These are phyloP conservation scores for Forbesichthys agassizii DNA, from an alignment of 2,113 vertebrate genomes.

Conservation along the genomic window DNA sequence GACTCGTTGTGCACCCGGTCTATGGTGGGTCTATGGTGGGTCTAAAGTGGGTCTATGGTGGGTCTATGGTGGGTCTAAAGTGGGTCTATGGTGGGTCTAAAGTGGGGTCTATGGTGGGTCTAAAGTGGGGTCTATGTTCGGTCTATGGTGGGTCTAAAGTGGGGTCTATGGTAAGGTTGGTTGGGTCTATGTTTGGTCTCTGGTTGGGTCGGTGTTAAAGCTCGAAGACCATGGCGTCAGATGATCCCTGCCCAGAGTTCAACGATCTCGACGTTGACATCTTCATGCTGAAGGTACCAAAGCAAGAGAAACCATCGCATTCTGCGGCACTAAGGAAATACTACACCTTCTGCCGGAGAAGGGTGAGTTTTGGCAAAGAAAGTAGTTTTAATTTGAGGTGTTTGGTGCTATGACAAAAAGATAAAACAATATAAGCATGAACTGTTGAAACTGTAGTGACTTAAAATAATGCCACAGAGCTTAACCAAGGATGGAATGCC, in stretches of 20 bases:
- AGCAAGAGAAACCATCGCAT: constrained; percentile 70
- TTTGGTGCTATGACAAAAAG: background rate
- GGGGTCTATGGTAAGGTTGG: no score
- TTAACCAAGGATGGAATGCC: no score
- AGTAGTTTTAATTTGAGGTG: background rate
- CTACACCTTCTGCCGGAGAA: constrained; percentile 81
- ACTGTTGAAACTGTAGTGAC: no score
- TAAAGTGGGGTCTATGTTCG: background rate
- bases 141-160: no score
- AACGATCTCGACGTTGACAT: constrained; percentile 73
- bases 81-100: no score
- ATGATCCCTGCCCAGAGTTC: constrained; percentile 54
- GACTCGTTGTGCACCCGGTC: background rate
- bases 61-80: no score
- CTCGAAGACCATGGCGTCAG: constrained; percentile 33
- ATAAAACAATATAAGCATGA: no score
- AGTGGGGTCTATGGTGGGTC: no score
- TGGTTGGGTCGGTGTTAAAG: background rate
- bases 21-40: background rate
- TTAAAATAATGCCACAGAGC: no score
- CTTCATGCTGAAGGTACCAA: constrained; percentile 40
- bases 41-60: no score
- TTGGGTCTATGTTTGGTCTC: no score
- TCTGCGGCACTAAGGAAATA: constrained; percentile 73
- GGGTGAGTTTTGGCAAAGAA: constrained; percentile 66